These are phyloP conservation scores for Toxonevra muliebris DNA, from an alignment of 2,888 invertebrate species.

Conservation along the genomic window DNA sequence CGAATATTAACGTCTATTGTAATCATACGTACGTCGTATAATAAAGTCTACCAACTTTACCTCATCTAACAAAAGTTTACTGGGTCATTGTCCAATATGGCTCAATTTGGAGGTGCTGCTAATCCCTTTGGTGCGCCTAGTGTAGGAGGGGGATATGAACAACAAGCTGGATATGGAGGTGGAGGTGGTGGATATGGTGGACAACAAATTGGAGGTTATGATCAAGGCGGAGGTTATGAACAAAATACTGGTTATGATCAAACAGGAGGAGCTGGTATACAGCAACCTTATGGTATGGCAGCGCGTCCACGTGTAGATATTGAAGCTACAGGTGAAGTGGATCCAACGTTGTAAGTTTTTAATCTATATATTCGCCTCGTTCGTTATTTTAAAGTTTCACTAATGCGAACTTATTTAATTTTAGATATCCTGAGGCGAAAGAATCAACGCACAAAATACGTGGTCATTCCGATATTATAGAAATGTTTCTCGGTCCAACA, in stretches of 20 bases:
- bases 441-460: slow-evolving; percentile 91
- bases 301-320: slow-evolving; percentile 82
- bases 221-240: slow-evolving; percentile 44
- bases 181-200: slow-evolving; percentile 46
- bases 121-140: slow-evolving; percentile 57
- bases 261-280: slow-evolving; percentile 33
- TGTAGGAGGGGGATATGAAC: slow-evolving; percentile 50
- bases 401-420: neutral
- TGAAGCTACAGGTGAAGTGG: slow-evolving; percentile 85
- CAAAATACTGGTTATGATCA: slow-evolving; percentile 38
- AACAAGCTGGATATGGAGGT: slow-evolving; percentile 51
- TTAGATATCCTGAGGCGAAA: slow-evolving; percentile 83
- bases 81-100: slow-evolving; percentile 36
- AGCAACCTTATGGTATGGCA: slow-evolving; percentile 51
- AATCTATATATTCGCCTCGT: neutral
- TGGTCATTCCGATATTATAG: slow-evolving; percentile 84
- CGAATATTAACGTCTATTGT: neutral
- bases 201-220: slow-evolving; percentile 53
- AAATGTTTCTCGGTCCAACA: slow-evolving; percentile 82
- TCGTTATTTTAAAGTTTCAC: neutral
- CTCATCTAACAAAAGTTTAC: neutral
- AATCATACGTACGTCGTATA: too few relatives aligned
- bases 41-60: too few relatives aligned
- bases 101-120: slow-evolving; percentile 46
- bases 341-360: slow-evolving; percentile 75